Evolutionary conservation across 1,140 invertebrate genomes (phyloP).

Genomic region (Trypoxylus dichotomus): DNA sequence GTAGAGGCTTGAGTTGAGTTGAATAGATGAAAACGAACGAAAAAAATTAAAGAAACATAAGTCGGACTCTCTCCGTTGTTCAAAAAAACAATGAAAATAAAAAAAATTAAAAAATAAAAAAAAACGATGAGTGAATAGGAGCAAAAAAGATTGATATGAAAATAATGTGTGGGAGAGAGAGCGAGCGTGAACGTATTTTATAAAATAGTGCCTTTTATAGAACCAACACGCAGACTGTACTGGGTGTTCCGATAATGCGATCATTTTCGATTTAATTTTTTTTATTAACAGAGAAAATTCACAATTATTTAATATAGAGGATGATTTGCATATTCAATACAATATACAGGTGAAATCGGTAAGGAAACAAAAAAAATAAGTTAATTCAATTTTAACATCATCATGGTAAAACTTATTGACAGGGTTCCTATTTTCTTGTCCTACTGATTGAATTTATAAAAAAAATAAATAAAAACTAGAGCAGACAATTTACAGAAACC

Average conservation of each 20-base stretch:
- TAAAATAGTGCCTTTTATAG: background rate
- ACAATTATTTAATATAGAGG: no score
- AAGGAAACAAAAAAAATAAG: no score
- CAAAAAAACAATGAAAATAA: background rate
- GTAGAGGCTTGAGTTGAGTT: slow-evolving; percentile 34
- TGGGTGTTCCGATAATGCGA: background rate
- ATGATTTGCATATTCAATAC: no score
- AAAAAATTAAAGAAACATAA: background rate
- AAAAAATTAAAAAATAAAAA: background rate
- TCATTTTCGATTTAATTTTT: background rate
- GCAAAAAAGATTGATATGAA: background rate
- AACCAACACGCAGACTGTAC: slow-evolving; percentile 35
- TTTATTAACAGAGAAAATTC: no score
- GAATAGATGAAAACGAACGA: background rate
- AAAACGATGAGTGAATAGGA: background rate
- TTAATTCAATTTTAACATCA: no score
- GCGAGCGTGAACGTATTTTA: slow-evolving; percentile 29
- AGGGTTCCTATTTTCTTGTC: no score
- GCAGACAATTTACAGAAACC: no score
- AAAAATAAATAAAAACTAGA: no score
- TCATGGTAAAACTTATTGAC: no score
- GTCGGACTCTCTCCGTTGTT: slow-evolving; percentile 1
- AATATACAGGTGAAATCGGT: no score
- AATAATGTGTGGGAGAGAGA: slow-evolving; percentile 8
- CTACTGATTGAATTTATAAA: no score